phyloP scores from a whole-genome alignment of 2,113 vertebrate species.

The Tachycineta bicolor region DNA sequence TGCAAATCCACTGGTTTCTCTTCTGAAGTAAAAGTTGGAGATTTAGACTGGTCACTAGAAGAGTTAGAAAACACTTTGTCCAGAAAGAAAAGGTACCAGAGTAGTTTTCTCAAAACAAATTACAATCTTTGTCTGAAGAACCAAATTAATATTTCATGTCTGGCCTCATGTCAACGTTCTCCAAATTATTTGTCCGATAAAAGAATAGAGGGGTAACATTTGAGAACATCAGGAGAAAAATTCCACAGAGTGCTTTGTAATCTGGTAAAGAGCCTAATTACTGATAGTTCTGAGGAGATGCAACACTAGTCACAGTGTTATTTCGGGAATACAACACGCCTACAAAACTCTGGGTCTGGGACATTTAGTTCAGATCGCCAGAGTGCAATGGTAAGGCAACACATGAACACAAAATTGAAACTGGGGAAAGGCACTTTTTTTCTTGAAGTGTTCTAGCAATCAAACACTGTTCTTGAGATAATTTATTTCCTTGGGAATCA shows the following conservation, averaged over 20 bases:
- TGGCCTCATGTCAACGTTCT: not conserved
- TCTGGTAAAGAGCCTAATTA: not conserved
- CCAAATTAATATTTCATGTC: not conserved
- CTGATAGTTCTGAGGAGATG: not conserved
- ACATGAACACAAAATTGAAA: not conserved
- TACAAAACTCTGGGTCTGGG: not conserved
- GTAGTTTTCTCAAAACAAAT: not conserved
- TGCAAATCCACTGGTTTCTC: not conserved
- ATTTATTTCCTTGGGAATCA: conserved; percentile 47
- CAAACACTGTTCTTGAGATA: conserved; percentile 25
- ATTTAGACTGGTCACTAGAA: not conserved
- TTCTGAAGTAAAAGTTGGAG: not conserved
- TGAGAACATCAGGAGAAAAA: not conserved
- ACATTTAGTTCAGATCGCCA: not conserved
- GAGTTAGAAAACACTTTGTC: not conserved
- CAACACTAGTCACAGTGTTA: not conserved
- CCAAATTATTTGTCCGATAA: not conserved
- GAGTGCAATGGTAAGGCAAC: not conserved
- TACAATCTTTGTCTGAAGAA: not conserved
- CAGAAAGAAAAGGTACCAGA: not conserved
- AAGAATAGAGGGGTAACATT: not conserved
- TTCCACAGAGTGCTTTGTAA: not conserved
- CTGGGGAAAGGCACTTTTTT: not conserved
- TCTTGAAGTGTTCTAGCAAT: not conserved
- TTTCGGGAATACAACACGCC: not conserved